Base-by-base conservation (phyloP, 2,797 vertebrate species). In the Astyanax mexicanus region DNA sequence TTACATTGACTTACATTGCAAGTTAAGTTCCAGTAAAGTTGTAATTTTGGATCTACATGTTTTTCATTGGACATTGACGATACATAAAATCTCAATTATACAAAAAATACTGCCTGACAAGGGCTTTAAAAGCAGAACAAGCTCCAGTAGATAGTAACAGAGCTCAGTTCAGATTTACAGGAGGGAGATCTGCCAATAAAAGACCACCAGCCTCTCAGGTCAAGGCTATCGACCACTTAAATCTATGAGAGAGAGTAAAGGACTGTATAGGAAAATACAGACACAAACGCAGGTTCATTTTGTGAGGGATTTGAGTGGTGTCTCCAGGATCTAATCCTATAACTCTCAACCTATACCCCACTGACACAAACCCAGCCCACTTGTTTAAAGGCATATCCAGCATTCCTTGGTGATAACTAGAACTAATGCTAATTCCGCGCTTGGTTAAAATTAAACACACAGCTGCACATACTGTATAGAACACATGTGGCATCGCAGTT, bases 401-500 rank as follows among this genome's bases (percentile, higher is more conserved):
- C 57, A 47, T 71, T 70, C 67, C 49, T 64, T 29, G 21, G 2
- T n/a, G 17, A 55, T 15, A 32, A 15, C 23, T 37, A 25, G 35
- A 69, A 25, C 8, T 21, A 5, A 45, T 12, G 11, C 4, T 44
- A 21, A 64, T 64, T 11, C 82, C 49, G 76, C 82, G 44, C 38
- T 83, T 82, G 80, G 66, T 81, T 84, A 32, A 37, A 64, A 64
- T 61, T 44, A 69, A 69, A 62, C 44, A 52, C 21, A n/a, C 55
- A 69, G 74, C 66, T 9, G 25, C 25, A 45, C 25, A 7, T 12
- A n/a, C n/a, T n/a, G n/a, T n/a, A 44, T 12, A 6, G 55, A 69
- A 62, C 37, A 52, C 55, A 61, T 62, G 55, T 61, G 66, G 44
- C n/a, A 1, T 17, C 6, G 44, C 74, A 64, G 47, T 44, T 52